phyloP scores from a whole-genome alignment of 2,113 vertebrate genomes.

The Neomonachus schauinslandi region DNA sequence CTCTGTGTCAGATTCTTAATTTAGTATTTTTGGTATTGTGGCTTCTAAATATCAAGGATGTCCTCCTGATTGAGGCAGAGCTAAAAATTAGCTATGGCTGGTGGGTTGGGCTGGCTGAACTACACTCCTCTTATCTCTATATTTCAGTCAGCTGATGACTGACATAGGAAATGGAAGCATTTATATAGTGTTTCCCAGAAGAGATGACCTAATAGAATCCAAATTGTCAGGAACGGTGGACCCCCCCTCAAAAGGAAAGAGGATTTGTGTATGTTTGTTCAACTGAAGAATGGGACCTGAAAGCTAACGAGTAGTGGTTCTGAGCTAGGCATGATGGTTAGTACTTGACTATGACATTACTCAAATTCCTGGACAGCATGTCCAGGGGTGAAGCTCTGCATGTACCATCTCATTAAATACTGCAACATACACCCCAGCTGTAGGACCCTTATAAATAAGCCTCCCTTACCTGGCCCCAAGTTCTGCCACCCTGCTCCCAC shows the following conservation, averaged over 20 bases:
- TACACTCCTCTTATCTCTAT: background rate
- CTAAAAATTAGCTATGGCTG: background rate
- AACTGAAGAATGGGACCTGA: background rate
- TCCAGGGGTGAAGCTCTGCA: background rate
- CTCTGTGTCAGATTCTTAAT: background rate
- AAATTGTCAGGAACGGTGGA: background rate
- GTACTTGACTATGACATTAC: background rate
- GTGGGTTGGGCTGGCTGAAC: background rate
- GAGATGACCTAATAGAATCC: background rate
- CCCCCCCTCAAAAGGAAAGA: background rate
- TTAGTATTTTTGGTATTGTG: background rate
- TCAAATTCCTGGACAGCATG: background rate
- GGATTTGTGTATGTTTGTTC: background rate
- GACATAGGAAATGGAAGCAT: background rate
- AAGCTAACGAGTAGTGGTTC: background rate
- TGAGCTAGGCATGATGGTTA: background rate
- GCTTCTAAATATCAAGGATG: constrained; percentile 44
- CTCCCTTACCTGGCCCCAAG: background rate
- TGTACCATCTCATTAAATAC: background rate
- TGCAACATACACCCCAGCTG: background rate
- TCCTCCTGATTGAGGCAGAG: background rate
- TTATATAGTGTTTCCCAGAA: background rate
- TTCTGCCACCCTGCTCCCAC: background rate
- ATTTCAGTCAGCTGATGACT: background rate
- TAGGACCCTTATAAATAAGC: background rate